Evolutionary conservation across 1,140 invertebrate genomes (phyloP).

Genomic region (Pogonomyrmex barbatus): DNA sequence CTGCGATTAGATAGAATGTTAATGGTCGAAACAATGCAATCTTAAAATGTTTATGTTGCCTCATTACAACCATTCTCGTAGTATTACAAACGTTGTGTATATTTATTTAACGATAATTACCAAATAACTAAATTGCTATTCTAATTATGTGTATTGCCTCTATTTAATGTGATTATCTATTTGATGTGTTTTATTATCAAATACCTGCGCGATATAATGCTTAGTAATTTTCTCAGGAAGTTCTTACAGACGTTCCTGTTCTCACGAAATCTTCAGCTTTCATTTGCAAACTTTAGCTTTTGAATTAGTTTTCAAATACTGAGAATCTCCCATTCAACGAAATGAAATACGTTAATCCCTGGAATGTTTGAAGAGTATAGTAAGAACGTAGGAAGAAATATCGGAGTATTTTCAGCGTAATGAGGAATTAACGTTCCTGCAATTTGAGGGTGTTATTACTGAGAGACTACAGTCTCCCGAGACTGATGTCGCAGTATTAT

Average conservation of each 20-base stretch:
- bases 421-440: conserved; percentile 26
- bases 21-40: neutral
- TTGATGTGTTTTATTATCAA: neutral
- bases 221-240: conserved; percentile 18
- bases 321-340: conserved; percentile 8
- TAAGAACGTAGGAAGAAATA: neutral
- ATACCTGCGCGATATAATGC: neutral
- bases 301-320: conserved; percentile 43
- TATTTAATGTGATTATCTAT: neutral
- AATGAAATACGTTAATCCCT: conserved; percentile 28
- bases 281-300: conserved; percentile 27
- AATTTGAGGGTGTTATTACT: conserved; percentile 22
- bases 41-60: conserved; percentile 1
- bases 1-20: neutral
- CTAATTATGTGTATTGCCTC: neutral
- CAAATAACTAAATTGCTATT: neutral
- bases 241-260: neutral
- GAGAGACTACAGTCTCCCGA: neutral
- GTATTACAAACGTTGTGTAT: neutral
- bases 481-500: neutral
- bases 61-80: neutral
- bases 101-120: neutral
- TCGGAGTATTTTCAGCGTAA: conserved; percentile 7
- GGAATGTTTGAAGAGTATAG: neutral
- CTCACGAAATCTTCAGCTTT: neutral